Conservation (phyloP, 2,888 invertebrate species). For the Xanthorhoe spadicearia region DNA sequence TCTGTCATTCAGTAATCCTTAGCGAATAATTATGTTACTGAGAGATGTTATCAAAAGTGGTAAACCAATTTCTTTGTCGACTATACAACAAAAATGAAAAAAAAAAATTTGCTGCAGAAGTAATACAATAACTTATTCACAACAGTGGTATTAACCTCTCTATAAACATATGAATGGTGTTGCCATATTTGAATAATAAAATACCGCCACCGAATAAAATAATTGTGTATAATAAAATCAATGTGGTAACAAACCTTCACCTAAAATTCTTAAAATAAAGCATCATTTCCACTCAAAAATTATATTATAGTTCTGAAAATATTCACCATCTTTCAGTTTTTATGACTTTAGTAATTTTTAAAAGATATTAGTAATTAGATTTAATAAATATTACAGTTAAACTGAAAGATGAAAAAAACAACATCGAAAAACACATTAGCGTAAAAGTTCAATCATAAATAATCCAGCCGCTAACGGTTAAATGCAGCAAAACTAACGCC, state of each 20-base stretch:
- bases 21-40: too few relatives aligned
- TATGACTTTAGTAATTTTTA: neutral
- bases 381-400: neutral
- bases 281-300: neutral
- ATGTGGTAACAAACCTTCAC: constrained; percentile 47
- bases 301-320: constrained; percentile 20
- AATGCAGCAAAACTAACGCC: constrained; percentile 65
- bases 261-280: constrained; percentile 34
- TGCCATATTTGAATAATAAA: constrained; percentile 53
- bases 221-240: constrained; percentile 35
- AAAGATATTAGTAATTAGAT: neutral
- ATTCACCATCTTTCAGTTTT: constrained; percentile 28
- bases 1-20: too few relatives aligned
- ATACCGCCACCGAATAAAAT: constrained; percentile 61
- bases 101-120: too few relatives aligned
- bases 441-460: constrained; percentile 44
- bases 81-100: too few relatives aligned
- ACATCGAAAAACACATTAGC: constrained; percentile 43
- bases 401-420: constrained; percentile 28
- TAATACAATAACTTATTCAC: too few relatives aligned
- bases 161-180: constrained; percentile 36
- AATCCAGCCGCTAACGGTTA: constrained; percentile 44
- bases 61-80: too few relatives aligned
- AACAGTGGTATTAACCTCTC: constrained; percentile 15
- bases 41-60: too few relatives aligned